These are phyloP conservation scores for Dryadula phaetusa DNA, from an alignment of 2,888 invertebrate species.

Conservation along the genomic window DNA sequence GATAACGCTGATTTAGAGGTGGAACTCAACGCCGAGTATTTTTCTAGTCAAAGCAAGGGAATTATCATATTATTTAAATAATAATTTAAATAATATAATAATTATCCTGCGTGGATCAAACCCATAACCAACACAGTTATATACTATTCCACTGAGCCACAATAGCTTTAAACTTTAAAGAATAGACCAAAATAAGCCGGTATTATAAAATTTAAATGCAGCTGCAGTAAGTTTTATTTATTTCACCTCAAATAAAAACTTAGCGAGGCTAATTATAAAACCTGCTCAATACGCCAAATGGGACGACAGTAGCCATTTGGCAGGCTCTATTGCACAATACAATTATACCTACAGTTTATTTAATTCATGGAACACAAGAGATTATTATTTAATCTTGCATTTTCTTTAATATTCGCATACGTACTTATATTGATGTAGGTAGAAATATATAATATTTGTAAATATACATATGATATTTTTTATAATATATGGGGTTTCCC, in stretches of 20 bases:
- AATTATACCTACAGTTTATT: background rate
- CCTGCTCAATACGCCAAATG: background rate
- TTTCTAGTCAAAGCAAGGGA: too few relatives aligned
- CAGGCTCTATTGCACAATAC: background rate
- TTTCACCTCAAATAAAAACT: background rate
- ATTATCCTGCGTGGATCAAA: too few relatives aligned
- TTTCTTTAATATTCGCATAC: background rate
- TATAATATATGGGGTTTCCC: too few relatives aligned
- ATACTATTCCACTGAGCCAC: too few relatives aligned
- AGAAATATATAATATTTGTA: too few relatives aligned
- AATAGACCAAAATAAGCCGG: background rate
- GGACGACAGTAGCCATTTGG: conserved; percentile 7
- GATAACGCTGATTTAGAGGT: too few relatives aligned
- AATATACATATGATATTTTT: too few relatives aligned
- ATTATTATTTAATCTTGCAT: background rate
- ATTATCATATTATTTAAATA: too few relatives aligned
- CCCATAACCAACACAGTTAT: background rate
- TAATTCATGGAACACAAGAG: background rate
- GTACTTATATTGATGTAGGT: too few relatives aligned
- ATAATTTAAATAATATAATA: too few relatives aligned
- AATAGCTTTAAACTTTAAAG: background rate
- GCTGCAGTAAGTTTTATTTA: background rate
- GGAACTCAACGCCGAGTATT: too few relatives aligned
- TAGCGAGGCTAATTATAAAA: conserved; percentile 20
- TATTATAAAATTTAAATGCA: background rate